These are phyloP conservation scores for Pipistrellus pygmaeus DNA, from an alignment of 2,797 vertebrate species.

Conservation along the genomic window DNA sequence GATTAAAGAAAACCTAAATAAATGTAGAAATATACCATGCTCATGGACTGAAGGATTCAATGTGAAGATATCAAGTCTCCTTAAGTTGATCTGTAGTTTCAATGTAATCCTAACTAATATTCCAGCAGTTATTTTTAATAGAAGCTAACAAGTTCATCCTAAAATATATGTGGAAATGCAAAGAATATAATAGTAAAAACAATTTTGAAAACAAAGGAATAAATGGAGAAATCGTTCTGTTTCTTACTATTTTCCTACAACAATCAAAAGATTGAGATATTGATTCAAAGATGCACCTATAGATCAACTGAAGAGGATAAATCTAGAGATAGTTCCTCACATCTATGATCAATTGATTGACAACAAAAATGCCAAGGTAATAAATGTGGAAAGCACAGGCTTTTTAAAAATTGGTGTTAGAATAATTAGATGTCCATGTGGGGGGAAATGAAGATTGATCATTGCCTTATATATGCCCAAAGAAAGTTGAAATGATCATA, in stretches of 20 bases:
- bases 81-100: neutral
- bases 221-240: neutral
- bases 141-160: neutral
- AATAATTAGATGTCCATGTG: neutral
- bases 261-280: neutral
- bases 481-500: neutral
- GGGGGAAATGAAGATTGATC: neutral
- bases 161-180: neutral
- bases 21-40: neutral
- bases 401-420: neutral
- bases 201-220: neutral
- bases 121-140: neutral
- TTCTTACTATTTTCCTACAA: neutral
- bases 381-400: neutral
- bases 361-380: neutral
- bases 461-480: neutral
- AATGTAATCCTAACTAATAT: neutral
- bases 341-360: neutral
- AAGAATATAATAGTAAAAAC: neutral
- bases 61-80: neutral
- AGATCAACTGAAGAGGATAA: constrained; percentile 5
- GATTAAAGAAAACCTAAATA: neutral
- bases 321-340: neutral
- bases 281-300: neutral
- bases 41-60: neutral